Evolutionary conservation across 2,113 vertebrate species (phyloP), one percentile per base, ranked within the genome.

Genomic region (Tetrao urogallus): DNA sequence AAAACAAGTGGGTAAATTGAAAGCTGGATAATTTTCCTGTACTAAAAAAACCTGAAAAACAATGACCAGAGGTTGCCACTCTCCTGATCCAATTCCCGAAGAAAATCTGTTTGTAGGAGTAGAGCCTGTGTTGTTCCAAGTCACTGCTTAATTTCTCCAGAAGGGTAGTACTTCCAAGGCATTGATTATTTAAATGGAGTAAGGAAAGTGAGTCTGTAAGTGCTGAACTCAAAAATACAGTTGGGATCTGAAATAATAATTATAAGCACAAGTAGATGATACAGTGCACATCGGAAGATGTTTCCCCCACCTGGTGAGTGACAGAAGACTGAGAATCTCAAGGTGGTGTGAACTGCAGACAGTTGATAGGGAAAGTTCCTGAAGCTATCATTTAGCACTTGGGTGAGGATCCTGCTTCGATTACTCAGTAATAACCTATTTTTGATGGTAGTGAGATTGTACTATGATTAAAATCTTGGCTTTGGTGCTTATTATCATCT

Each of bases 31-130:
- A 13, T 57, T 88, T 73, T 69, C 42, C 76, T 86, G 11, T 7
- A 24, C 57, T 76, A 32, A 48, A 88, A 64, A 30, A 56, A 36
- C 47, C 25, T 54, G 52, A 50, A 67, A 8, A 50, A 13, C 43
- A 56, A 30, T 12, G 71, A 0, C 6, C 11, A n/a, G 34, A 2
- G 32, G 42, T 91, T 90, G 75, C 36, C 80, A 10, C 58, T 6
- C 0, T 48, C 11, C 45, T 1, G 6, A 14, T 50, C 2, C 1
- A 3, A 72, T 20, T 58, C 18, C 6, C 18, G 27, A 6, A 38
- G n/a, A 75, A 66, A 13, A 71, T 22, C 13, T 40, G 7, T 28
- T 81, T 5, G 9, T 65, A 50, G 28, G 43, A 77, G 13, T 69
- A 65, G 36, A 63, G 16, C 1, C 27, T 54, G 4, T 67, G 32